These are phyloP conservation scores for Cecropterus lyciades DNA, from an alignment of 1,140 invertebrate genomes.

Conservation along the genomic window DNA sequence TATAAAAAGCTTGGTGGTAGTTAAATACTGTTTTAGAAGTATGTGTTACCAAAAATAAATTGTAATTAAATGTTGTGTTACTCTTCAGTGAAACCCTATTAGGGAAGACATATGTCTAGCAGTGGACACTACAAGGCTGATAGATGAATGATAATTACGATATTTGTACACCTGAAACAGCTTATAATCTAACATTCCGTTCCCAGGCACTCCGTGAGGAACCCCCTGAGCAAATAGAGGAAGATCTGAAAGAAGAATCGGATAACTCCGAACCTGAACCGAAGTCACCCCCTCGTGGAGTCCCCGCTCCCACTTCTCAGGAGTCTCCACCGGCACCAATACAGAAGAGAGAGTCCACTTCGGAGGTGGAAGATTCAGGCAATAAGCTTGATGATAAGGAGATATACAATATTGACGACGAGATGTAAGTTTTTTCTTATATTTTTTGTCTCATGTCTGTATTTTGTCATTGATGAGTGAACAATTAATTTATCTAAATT, in stretches of 20 bases:
- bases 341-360: constrained; percentile 20
- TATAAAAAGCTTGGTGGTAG: too few relatives aligned
- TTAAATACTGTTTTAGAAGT: too few relatives aligned
- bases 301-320: background rate
- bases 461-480: too few relatives aligned
- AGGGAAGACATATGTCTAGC: too few relatives aligned
- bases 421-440: constrained; percentile 33
- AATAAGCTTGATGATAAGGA: constrained; percentile 19
- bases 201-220: constrained; percentile 49
- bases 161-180: too few relatives aligned
- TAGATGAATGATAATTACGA: too few relatives aligned
- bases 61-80: too few relatives aligned
- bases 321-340: background rate
- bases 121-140: too few relatives aligned
- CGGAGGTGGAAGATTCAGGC: constrained; percentile 1
- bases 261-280: constrained; percentile 19
- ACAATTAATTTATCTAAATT: too few relatives aligned
- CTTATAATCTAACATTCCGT: background rate
- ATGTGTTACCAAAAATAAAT: too few relatives aligned
- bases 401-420: constrained; percentile 38
- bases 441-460: too few relatives aligned
- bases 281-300: constrained; percentile 13
- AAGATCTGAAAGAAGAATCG: constrained; percentile 38
- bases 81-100: too few relatives aligned
- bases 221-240: constrained; percentile 51